These are phyloP conservation scores for Nanorana parkeri DNA, from an alignment of 2,113 vertebrate species.

Conservation along the genomic window DNA sequence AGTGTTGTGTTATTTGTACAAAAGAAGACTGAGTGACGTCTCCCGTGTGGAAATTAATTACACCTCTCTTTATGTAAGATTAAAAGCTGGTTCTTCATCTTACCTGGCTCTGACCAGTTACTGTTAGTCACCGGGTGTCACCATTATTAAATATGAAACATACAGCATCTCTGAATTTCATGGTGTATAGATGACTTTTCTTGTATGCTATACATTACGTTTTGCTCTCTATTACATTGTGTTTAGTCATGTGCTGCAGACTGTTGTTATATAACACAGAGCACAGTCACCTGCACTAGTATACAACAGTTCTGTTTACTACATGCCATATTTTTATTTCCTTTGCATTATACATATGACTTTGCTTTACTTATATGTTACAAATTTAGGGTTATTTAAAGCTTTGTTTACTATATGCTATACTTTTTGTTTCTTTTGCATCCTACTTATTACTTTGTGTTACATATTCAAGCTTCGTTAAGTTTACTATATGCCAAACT, in stretches of 20 bases:
- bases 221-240: neutral
- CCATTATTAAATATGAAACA: neutral
- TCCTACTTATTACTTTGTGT: too few relatives aligned
- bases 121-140: constrained; percentile 2
- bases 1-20: neutral
- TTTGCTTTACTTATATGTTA: too few relatives aligned
- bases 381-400: too few relatives aligned
- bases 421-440: too few relatives aligned
- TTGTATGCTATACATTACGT: neutral
- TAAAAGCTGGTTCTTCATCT: constrained; percentile 7
- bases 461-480: too few relatives aligned
- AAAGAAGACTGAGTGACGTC: neutral
- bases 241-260: neutral
- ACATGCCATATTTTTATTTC: too few relatives aligned
- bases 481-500: too few relatives aligned
- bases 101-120: constrained; percentile 11
- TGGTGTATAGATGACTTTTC: neutral
- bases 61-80: neutral
- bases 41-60: neutral
- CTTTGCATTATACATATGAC: too few relatives aligned
- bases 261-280: neutral
- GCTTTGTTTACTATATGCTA: too few relatives aligned
- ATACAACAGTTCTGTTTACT: too few relatives aligned
- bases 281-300: too few relatives aligned
- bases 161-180: neutral